Evolutionary conservation across 2,113 vertebrate species (phyloP).

Genomic region (Herpetotheres cachinnans): DNA sequence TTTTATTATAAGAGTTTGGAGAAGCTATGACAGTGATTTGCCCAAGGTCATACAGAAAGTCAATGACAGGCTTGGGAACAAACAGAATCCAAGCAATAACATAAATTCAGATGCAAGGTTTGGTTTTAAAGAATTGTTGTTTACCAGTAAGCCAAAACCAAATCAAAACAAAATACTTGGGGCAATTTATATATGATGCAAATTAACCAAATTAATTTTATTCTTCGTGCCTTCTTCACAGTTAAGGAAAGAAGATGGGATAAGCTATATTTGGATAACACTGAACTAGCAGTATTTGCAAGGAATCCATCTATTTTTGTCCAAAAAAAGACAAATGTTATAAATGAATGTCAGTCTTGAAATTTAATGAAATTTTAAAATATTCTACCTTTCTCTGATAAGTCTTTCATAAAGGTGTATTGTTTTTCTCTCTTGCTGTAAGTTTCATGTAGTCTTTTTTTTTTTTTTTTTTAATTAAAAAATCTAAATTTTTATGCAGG

Average conservation of each 20-base stretch:
- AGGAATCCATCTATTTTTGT: background rate
- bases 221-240: background rate
- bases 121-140: background rate
- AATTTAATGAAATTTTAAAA: background rate
- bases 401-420: background rate
- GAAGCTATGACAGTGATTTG: conserved; percentile 35
- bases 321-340: background rate
- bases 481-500: background rate
- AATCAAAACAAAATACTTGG: background rate
- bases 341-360: background rate
- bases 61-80: background rate
- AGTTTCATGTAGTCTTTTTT: background rate
- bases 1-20: conserved; percentile 40
- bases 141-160: background rate
- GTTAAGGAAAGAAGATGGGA: background rate
- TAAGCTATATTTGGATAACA: conserved; percentile 22
- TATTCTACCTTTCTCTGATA: background rate
- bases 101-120: conserved; percentile 10
- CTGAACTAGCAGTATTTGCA: conserved; percentile 1
- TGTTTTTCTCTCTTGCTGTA: background rate
- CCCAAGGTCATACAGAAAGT: conserved; percentile 38
- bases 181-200: background rate
- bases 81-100: conserved; percentile 8
- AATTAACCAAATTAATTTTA: background rate
- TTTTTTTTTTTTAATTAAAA: conserved; percentile 26